phyloP scores from a whole-genome alignment of 37 sponge, comb jelly and placozoan genomes.

The Agelas oroides region DNA sequence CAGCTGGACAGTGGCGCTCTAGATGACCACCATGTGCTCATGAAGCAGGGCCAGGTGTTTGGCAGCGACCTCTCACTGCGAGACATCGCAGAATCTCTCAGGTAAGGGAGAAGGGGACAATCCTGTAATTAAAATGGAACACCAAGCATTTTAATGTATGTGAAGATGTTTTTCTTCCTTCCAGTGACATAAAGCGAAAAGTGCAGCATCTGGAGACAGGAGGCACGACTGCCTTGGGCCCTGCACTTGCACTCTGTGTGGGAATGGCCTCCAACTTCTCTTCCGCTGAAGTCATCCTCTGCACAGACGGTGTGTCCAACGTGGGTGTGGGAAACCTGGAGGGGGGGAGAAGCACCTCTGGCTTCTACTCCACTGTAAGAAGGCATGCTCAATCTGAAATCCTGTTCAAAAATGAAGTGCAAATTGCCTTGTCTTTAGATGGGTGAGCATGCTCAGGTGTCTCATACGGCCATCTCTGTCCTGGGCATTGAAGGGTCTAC shows the following conservation, averaged over 20 bases:
- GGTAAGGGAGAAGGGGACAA: no score
- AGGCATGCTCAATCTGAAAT: background rate
- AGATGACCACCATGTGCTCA: slow-evolving; percentile 66
- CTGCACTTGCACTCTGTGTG: slow-evolving; percentile 81
- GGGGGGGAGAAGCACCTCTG: slow-evolving; percentile 14
- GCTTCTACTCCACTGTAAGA: slow-evolving; percentile 83
- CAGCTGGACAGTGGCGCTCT: slow-evolving; percentile 58
- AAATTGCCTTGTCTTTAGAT: slow-evolving; percentile 64
- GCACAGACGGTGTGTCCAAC: slow-evolving; percentile 94
- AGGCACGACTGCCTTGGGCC: slow-evolving; percentile 93
- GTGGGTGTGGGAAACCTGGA: slow-evolving; percentile 84
- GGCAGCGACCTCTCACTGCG: slow-evolving; percentile 75
- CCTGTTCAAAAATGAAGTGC: no score
- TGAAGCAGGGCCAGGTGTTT: slow-evolving; percentile 71
- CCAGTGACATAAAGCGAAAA: slow-evolving; percentile 63
- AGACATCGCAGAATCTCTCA: slow-evolving; percentile 41
- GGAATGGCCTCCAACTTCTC: slow-evolving; percentile 81
- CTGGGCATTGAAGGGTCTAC: slow-evolving; percentile 90
- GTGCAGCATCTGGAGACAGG: slow-evolving; percentile 62
- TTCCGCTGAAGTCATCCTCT: slow-evolving; percentile 88
- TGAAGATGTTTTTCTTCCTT: no score
- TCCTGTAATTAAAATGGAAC: no score
- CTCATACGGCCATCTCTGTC: slow-evolving; percentile 81
- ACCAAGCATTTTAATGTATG: no score
- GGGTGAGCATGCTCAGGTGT: slow-evolving; percentile 81